Conservation (phyloP, 2,888 invertebrate species). For the Shargacucullia verbasci region DNA sequence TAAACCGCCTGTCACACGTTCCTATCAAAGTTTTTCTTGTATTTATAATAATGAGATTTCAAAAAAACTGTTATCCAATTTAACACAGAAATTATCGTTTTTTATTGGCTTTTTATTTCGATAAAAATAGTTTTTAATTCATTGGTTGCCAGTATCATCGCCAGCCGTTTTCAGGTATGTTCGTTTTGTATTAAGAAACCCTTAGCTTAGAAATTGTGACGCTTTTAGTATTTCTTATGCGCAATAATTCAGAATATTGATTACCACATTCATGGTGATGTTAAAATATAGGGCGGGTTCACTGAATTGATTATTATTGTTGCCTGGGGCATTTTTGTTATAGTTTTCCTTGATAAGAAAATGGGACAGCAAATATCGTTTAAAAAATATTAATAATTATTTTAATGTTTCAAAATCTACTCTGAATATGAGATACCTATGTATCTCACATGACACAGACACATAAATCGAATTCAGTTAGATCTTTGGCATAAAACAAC, state of each 20-base stretch:
- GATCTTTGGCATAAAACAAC: neutral
- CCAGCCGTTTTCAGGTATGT: neutral
- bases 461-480: neutral
- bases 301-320: too few relatives aligned
- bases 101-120: neutral
- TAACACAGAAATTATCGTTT: neutral
- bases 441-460: neutral
- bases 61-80: neutral
- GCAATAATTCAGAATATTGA: constrained; percentile 5
- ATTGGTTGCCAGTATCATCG: constrained; percentile 1
- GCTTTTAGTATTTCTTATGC: constrained; percentile 20
- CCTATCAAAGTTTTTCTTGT: constrained; percentile 7
- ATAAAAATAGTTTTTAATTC: neutral
- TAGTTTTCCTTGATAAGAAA: too few relatives aligned
- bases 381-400: too few relatives aligned
- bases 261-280: constrained; percentile 2
- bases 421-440: too few relatives aligned
- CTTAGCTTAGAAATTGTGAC: neutral
- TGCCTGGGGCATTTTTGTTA: too few relatives aligned
- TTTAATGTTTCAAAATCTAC: too few relatives aligned
- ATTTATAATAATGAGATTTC: constrained; percentile 11
- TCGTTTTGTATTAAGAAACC: constrained; percentile 5
- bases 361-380: too few relatives aligned
- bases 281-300: too few relatives aligned
- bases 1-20: constrained; percentile 1